Base-by-base conservation (phyloP, 1,140 invertebrate genomes). In the Scaptomyza montana region DNA sequence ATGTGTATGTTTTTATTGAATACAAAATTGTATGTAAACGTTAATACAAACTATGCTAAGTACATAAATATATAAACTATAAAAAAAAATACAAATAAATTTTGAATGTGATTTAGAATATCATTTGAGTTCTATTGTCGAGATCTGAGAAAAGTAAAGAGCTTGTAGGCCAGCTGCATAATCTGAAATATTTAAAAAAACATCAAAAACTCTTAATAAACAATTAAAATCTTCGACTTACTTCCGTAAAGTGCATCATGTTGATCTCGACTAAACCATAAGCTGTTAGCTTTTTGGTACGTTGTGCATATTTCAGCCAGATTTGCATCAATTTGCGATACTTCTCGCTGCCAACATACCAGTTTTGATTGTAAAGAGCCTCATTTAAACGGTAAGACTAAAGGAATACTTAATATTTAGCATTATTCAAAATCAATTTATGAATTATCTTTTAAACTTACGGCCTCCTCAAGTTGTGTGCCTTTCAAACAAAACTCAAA, bases 1-100 rank as follows among this genome's bases (percentile, higher is more conserved):
- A 80, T 85, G 66, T 70, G 56, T 59, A 16, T 16, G 16, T 16
- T 16, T 16, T 16, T 16, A 16, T 16, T 16, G 16, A 16, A 59
- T 59, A 76, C 71, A 78, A 86, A 36, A 87, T 75, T 78, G 67
- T 68, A 87, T 85, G 74, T 85, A 64, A 85, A 74, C 71, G 80
- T 87, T 46, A 76, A 86, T 47, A 76, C 54, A 70, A 63, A 64
- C 67, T 74, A 74, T 54, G 30, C 12, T 74, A 70, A 70, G 67
- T 70, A 70, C 30, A 55, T 56, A 54, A 56, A n/a, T 73, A 61
- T 62, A 61, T 49, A 68, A 43, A 43, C 10, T 43, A 43, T 19
- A 68, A 33, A 36, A 56, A 19, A 47, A 30, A 8, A 16, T 16
- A 16, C 16, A 16, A 16, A 16, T 16, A 16, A 16, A 16, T 16